Percentiles rank a stretch among this genome's conserved stretches.
These are phyloP conservation scores for Pelagia noctiluca DNA, from an alignment of 30 jellyfish, hydroid and myxozoan genomes.

Conservation along the genomic window DNA sequence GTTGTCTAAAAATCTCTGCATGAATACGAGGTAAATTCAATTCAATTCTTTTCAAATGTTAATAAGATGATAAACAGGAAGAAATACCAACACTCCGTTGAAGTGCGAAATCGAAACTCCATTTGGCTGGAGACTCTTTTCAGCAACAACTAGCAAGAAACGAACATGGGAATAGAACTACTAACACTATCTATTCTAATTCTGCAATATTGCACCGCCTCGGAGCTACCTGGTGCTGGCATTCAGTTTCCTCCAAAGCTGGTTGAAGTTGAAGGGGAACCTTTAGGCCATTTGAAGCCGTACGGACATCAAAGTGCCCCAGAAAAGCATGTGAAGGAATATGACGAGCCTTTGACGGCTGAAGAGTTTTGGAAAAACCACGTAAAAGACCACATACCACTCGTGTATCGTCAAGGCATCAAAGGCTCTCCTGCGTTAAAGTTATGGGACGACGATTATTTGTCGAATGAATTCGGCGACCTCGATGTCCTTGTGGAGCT, in stretches of 20 bases:
- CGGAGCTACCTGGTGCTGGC: background rate
- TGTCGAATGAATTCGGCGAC: constrained; percentile 76
- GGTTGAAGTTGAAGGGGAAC: constrained; percentile 57
- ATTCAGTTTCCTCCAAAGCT: constrained; percentile 60
- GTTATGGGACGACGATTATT: constrained; percentile 86
- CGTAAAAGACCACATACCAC: constrained; percentile 74
- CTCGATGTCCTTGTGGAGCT: constrained; percentile 89
- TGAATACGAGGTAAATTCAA: too few relatives aligned
- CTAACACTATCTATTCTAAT: background rate
- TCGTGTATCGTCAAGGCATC: constrained; percentile 75
- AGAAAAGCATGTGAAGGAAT: constrained; percentile 80
- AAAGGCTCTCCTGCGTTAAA: constrained; percentile 83
- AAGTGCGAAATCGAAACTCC: too few relatives aligned
- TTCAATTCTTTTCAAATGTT: too few relatives aligned
- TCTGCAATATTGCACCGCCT: background rate
- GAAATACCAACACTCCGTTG: too few relatives aligned
- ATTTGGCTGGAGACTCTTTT: background rate
- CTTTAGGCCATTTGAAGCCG: constrained; percentile 80
- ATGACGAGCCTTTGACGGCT: constrained; percentile 75
- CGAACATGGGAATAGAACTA: background rate
- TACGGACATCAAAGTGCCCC: constrained; percentile 86
- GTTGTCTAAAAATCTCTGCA: too few relatives aligned
- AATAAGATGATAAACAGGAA: too few relatives aligned
- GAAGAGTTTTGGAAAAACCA: constrained; percentile 80
- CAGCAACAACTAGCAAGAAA: too few relatives aligned